Evolutionary conservation across 1,140 invertebrate species (phyloP).

Genomic region (Amyelois transitella): DNA sequence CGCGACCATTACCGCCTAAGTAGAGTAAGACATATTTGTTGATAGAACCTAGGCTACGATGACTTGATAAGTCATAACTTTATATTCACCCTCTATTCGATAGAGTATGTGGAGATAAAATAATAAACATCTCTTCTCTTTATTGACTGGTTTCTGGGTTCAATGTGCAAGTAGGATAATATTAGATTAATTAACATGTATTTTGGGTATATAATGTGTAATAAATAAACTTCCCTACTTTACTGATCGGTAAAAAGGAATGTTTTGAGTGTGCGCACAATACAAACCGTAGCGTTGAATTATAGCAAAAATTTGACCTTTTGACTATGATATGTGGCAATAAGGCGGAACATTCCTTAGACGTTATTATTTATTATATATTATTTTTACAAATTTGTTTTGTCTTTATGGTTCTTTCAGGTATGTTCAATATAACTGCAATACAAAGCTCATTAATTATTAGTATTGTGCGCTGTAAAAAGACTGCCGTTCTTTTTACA

Average conservation of each 20-base stretch:
- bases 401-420: too few relatives aligned
- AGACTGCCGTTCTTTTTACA: background rate
- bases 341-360: too few relatives aligned
- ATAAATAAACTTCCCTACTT: background rate
- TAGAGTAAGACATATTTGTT: background rate
- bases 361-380: too few relatives aligned
- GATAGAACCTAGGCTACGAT: background rate
- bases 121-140: background rate
- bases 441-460: too few relatives aligned
- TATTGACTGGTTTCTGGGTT: background rate
- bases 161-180: background rate
- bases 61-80: background rate
- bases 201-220: background rate
- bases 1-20: constrained; percentile 16
- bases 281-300: too few relatives aligned
- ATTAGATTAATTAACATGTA: background rate
- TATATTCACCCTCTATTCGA: background rate
- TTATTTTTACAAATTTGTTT: too few relatives aligned
- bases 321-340: too few relatives aligned
- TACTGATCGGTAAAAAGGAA: background rate
- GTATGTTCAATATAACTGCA: too few relatives aligned
- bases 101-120: background rate
- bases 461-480: background rate
- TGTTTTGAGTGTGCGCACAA: too few relatives aligned
- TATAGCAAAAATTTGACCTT: too few relatives aligned